Evolutionary conservation across 1,140 invertebrate genomes (phyloP), one percentile per base, ranked within the genome.

Genomic region (Caenorhabditis briggsae): DNA sequence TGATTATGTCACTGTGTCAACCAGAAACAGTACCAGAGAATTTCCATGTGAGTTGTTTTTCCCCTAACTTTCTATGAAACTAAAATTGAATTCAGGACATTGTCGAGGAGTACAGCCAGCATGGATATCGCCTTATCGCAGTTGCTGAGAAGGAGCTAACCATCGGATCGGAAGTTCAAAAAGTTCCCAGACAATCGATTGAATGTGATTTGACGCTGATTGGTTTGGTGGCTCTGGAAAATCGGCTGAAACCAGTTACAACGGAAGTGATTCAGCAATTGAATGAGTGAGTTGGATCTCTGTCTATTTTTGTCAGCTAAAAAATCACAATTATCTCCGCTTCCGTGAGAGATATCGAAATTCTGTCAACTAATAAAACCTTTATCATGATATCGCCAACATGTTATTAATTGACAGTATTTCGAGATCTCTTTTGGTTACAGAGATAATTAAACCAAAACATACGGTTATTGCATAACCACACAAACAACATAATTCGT

Each of bases 81-180:
- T 12, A n/a, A n/a, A 7, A 70, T 16, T 23, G 16, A 33, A 46
- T 85, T 82, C 86, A 90, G 55, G 82, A 84, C 33, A 61, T 90
- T 56, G 91, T 92, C 16, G 90, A 92, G 56, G 53, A 89, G n/a
- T 92, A 92, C 84, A 92, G 91, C 43, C 91, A 92, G 74, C 91
- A 91, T 83, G 91, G 91, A 16, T 92, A 91, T 82, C 89, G 91
- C 41, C 82, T 92, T n/a, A 92, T 92, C 65, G 91, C 91, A 2
- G 90, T 92, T 7, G 91, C 91, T 18, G 74, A 50, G n/a, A 88
- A 87, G 23, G 53, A 83, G 20, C 64, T 92, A 18, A 82, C 87
- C 33, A 48, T 92, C 53, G 90, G 53, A 89, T 90, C 74, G 90
- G 89, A 61, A 89, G 90, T 41, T 84, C 90, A 41, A 85, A 92